These are phyloP conservation scores for Encarsia formosa DNA, from an alignment of 2,888 invertebrate species.

Conservation along the genomic window DNA sequence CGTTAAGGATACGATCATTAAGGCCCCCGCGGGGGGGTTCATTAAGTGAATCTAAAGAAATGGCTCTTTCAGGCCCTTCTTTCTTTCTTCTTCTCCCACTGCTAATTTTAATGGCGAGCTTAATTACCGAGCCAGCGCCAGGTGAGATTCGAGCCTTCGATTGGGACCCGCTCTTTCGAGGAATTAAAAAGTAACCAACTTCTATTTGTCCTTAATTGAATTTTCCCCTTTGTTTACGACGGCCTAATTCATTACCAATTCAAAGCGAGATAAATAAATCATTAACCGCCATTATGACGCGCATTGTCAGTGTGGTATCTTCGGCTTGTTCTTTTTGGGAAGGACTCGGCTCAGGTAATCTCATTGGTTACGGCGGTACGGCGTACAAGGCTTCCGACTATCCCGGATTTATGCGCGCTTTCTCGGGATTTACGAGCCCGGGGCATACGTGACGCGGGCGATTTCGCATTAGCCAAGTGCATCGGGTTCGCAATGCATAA, in stretches of 20 bases:
- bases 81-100: not conserved
- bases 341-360: conserved; percentile 35
- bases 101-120: not conserved
- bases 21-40: not conserved
- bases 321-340: too few species aligned
- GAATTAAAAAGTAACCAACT: too few species aligned
- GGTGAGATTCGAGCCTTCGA: too few species aligned
- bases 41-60: not conserved
- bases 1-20: conserved; percentile 31
- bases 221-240: too few species aligned
- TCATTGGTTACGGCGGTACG: conserved; percentile 40
- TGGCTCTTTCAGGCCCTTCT: not conserved
- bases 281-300: too few species aligned
- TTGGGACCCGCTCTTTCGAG: too few species aligned
- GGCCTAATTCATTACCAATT: conserved; percentile 15
- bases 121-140: not conserved
- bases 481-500: too few species aligned
- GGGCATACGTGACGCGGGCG: too few species aligned
- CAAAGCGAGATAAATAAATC: conserved; percentile 18
- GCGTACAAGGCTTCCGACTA: too few species aligned
- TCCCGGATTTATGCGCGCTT: conserved; percentile 44
- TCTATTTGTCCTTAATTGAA: too few species aligned
- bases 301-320: too few species aligned
- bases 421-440: conserved; percentile 42
- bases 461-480: too few species aligned